A percentile compares a stretch with the other conserved stretches of the same genome.
These are phyloP conservation scores for Tetragonula carbonaria DNA, from an alignment of 2,888 invertebrate species.

Conservation along the genomic window DNA sequence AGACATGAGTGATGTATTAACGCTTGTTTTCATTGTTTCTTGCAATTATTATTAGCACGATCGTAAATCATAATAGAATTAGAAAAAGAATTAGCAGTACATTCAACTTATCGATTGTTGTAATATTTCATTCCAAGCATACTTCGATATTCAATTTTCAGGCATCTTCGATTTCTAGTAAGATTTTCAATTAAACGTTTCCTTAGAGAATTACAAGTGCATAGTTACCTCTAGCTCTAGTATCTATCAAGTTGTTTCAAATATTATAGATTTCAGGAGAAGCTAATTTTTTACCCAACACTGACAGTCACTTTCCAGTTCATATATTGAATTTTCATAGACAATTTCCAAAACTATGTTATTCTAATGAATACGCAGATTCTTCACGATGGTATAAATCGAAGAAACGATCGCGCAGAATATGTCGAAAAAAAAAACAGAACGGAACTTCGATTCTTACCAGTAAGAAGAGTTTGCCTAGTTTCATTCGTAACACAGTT, in stretches of 20 bases:
- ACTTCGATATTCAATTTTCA: not conserved
- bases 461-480: conserved; percentile 5
- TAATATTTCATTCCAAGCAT: not conserved
- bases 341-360: conserved; percentile 39
- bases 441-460: not conserved
- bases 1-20: not conserved
- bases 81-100: conserved; percentile 12
- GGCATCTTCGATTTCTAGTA: not conserved
- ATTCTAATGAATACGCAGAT: conserved; percentile 28
- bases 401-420: not conserved
- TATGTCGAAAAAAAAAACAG: not conserved
- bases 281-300: conserved; percentile 48
- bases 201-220: not conserved
- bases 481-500: conserved; percentile 42
- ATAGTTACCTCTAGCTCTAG: not conserved
- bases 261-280: not conserved
- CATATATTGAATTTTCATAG: conserved; percentile 18
- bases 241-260: not conserved
- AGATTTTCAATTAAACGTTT: not conserved
- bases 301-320: conserved; percentile 35
- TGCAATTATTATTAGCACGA: conserved; percentile 27
- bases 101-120: not conserved
- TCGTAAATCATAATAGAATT: conserved; percentile 3
- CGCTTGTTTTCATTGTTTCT: conserved; percentile 1
- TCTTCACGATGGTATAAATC: conserved; percentile 20